Evolutionary conservation across 2,888 invertebrate species (phyloP), one percentile per base, ranked within the genome.

Genomic region (Villa cingulata): DNA sequence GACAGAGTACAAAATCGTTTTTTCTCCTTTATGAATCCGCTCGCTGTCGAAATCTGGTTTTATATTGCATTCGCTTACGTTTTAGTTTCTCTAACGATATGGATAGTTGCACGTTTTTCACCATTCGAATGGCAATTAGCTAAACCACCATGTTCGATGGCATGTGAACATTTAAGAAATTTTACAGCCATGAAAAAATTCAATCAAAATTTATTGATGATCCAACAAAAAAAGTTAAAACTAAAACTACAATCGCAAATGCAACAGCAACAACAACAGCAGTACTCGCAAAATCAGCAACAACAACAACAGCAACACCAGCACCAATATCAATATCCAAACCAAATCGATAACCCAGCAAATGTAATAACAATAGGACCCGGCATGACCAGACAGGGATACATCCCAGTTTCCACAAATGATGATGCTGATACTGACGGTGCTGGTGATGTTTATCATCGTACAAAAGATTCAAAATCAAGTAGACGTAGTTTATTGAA

Each of bases 21-120:
- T 57, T 90, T 89, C 72, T 85, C 86, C 46, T 90, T 90, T 71
- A 78, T 89, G 71, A 85, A 82, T 62, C 89, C 89, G 7, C 73
- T 90, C 56, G 85, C 86, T 3, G 74, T 83, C 55, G 83, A 88
- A 66, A 88, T 90, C 60, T 90, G 90, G 89, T 70, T 86, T 52
- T 81, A 80, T 64, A 81, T 86, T 66, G 72, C 81, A 52, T 79
- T 79, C 48, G 86, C 86, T 51, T 90, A 88, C 69, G 71, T 86
- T 51, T 73, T 86, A 57, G 87, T 88, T 54, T 82, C 83, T 37
- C 67, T 83, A 58, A 81, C 83, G 38, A 80, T 91, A 59, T 90
- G 88, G 77, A 80, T 89, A 56, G 81, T 89, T 54, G 88, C 88
- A 40, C 73, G 86, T 53, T 86, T 90, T 66, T 84, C 85, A 23